Evolutionary conservation across 2,888 invertebrate genomes (phyloP).

Genomic region (Coenonympha glycerion): DNA sequence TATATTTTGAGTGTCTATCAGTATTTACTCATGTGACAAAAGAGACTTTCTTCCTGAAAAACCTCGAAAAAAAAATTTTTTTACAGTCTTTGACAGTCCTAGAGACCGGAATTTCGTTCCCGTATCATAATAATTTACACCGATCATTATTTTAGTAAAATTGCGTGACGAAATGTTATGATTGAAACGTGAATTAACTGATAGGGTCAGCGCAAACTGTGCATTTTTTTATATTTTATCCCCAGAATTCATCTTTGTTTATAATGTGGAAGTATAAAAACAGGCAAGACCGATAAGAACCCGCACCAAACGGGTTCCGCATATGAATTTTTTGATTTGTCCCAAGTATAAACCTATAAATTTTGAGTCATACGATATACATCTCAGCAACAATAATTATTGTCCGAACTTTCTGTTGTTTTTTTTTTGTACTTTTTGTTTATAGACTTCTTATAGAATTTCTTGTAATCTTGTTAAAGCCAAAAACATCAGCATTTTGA

Average conservation of each 20-base stretch:
- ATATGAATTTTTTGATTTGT: too few species aligned
- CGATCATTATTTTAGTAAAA: conserved; percentile 26
- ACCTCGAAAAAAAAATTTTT: conserved; percentile 1
- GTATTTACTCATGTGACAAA: not conserved
- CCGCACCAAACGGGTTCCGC: too few species aligned
- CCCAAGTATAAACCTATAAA: too few species aligned
- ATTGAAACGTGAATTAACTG: conserved; percentile 26
- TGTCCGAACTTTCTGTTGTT: too few species aligned
- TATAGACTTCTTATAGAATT: too few species aligned
- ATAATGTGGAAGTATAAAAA: conserved; percentile 27
- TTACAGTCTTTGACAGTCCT: conserved; percentile 10
- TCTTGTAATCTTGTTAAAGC: too few species aligned
- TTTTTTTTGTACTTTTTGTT: too few species aligned
- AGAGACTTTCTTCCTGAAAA: conserved; percentile 3
- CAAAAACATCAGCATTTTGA: too few species aligned
- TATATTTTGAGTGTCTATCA: not conserved
- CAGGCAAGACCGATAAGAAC: too few species aligned
- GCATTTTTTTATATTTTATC: not conserved
- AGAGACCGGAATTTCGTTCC: conserved; percentile 17
- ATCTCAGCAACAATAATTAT: too few species aligned
- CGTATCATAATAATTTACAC: conserved; percentile 21
- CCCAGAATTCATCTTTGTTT: too few species aligned
- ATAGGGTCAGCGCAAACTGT: conserved; percentile 1
- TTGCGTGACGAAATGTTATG: conserved; percentile 29
- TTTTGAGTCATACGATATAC: too few species aligned